A percentile compares a stretch with the other conserved stretches of the same genome.
Conservation (phyloP, 2,888 invertebrate species). For the Zelleria hepariella region DNA sequence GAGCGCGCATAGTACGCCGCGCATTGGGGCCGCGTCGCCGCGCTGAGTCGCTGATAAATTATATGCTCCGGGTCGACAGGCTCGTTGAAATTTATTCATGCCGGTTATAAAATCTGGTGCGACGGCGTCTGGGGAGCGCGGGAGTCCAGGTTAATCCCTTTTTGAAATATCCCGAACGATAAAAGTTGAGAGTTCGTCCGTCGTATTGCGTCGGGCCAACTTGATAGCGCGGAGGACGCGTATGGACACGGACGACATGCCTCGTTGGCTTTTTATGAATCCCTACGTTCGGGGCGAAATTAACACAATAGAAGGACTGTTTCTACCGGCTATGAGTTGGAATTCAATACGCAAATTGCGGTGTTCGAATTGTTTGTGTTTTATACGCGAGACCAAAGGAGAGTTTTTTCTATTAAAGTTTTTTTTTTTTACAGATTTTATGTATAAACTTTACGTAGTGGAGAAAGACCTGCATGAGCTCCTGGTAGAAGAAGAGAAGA, state of each 20-base stretch:
- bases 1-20: not conserved
- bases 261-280: not conserved
- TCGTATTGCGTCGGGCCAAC: not conserved
- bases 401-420: no score
- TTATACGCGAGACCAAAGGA: no score
- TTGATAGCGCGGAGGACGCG: not conserved
- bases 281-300: not conserved
- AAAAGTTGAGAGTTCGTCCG: constrained; percentile 5
- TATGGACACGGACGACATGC: not conserved
- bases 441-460: no score
- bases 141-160: constrained; percentile 42
- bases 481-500: no score
- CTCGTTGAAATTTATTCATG: constrained; percentile 60
- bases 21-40: not conserved
- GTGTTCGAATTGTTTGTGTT: no score
- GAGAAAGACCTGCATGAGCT: no score
- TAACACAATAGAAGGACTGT: not conserved
- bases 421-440: no score
- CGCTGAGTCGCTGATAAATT: constrained; percentile 37
- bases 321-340: no score
- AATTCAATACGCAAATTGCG: no score
- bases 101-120: constrained; percentile 60
- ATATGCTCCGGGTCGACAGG: constrained; percentile 2
- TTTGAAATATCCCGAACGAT: constrained; percentile 38
- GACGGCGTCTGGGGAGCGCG: constrained; percentile 32